phyloP scores from a whole-genome alignment of 2,797 vertebrate genomes.

The Argentina silus region DNA sequence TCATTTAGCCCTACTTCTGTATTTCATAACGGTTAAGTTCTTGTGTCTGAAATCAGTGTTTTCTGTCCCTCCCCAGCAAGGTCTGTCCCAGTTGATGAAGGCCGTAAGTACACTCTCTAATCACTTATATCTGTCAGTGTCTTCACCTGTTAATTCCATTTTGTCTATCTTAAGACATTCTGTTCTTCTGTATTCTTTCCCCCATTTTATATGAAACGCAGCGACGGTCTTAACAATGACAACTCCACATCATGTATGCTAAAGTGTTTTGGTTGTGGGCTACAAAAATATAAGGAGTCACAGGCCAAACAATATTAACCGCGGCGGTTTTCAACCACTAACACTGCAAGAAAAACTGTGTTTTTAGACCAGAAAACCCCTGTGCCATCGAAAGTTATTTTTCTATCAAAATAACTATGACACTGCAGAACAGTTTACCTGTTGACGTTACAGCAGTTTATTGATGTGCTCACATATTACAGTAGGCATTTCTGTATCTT shows the following conservation, averaged over 20 bases:
- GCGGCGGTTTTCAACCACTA: too few relatives aligned
- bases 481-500: too few relatives aligned
- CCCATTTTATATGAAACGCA: background rate
- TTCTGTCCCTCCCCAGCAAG: slow-evolving; percentile 66
- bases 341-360: too few relatives aligned
- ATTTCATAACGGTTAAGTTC: too few relatives aligned
- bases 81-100: slow-evolving; percentile 65
- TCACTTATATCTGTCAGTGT: background rate
- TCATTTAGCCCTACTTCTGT: background rate
- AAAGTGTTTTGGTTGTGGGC: background rate
- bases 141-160: background rate
- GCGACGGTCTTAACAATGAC: background rate
- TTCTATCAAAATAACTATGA: too few relatives aligned
- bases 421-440: too few relatives aligned
- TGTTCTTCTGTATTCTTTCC: background rate
- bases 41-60: background rate
- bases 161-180: background rate
- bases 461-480: too few relatives aligned
- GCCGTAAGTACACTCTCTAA: slow-evolving; percentile 78
- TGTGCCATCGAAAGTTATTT: too few relatives aligned
- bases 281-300: too few relatives aligned
- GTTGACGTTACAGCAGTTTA: too few relatives aligned
- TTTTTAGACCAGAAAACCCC: too few relatives aligned
- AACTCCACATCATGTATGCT: background rate
- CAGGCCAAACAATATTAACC: too few relatives aligned